phyloP scores from a whole-genome alignment of 2,113 vertebrate species.

The Rhinoderma darwinii region DNA sequence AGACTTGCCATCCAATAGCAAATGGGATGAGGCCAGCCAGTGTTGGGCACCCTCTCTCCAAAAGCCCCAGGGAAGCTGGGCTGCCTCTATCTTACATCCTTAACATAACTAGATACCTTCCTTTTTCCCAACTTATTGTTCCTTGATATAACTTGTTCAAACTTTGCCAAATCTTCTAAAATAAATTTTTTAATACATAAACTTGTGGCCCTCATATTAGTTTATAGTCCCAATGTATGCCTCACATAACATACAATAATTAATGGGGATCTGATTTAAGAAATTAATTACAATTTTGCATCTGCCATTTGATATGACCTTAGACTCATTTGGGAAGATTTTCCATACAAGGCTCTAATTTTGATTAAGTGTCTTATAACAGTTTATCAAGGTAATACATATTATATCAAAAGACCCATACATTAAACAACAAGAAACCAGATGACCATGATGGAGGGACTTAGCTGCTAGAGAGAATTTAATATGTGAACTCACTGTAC shows the following conservation, averaged over 20 bases:
- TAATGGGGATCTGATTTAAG: no score
- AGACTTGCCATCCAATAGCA: neutral
- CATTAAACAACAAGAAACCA: slow-evolving; percentile 5
- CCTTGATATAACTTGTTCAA: no score
- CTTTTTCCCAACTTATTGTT: no score
- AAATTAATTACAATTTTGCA: neutral
- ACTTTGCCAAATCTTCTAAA: no score
- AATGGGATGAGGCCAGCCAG: neutral
- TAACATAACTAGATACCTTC: no score
- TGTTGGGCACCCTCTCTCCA: neutral
- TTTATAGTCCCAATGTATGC: neutral
- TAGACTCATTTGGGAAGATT: neutral
- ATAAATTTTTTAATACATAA: no score
- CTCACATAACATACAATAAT: neutral
- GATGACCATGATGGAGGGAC: slow-evolving; percentile 60
- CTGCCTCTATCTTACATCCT: no score
- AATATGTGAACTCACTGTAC: slow-evolving; percentile 60
- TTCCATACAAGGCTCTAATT: neutral
- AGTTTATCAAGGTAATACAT: neutral
- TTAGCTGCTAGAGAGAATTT: slow-evolving; percentile 62
- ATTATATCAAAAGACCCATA: neutral
- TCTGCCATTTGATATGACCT: neutral
- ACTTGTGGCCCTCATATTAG: neutral
- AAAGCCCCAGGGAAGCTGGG: no score
- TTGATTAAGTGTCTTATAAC: neutral